Conservation (phyloP, 2,888 invertebrate genomes). For the Spilarctia lutea region DNA sequence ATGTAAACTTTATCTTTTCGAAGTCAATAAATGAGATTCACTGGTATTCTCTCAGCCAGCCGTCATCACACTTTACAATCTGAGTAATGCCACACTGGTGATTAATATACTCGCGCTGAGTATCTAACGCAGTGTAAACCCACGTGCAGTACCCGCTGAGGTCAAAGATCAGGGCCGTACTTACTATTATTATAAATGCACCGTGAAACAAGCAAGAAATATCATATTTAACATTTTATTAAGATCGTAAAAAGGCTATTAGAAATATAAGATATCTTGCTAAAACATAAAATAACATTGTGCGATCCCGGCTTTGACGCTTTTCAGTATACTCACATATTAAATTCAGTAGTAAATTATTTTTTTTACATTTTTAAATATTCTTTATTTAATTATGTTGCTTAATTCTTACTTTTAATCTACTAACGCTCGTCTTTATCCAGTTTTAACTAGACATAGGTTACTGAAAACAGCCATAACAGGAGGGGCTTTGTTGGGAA, state of each 20-base stretch:
- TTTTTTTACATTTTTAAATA: not conserved
- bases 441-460: too few relatives aligned
- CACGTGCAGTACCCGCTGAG: conserved; percentile 46
- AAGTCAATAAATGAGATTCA: conserved; percentile 7
- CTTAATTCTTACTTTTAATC: not conserved
- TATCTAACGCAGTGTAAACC: conserved; percentile 28
- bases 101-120: conserved; percentile 37
- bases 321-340: not conserved
- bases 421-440: too few relatives aligned
- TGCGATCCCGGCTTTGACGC: not conserved
- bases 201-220: conserved; percentile 16
- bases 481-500: too few relatives aligned
- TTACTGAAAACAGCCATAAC: too few relatives aligned
- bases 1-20: not conserved
- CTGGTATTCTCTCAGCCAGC: conserved; percentile 13
- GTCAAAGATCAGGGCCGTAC: conserved; percentile 44
- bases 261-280: conserved; percentile 5
- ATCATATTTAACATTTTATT: conserved; percentile 13
- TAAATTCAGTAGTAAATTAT: not conserved
- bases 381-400: not conserved
- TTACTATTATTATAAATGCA: conserved; percentile 25
- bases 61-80: conserved; percentile 21
- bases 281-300: not conserved
- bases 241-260: conserved; percentile 14
- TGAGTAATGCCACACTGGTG: conserved; percentile 32